phyloP scores from a whole-genome alignment of 2,113 vertebrate genomes.

The Xyliphius kryptos region DNA sequence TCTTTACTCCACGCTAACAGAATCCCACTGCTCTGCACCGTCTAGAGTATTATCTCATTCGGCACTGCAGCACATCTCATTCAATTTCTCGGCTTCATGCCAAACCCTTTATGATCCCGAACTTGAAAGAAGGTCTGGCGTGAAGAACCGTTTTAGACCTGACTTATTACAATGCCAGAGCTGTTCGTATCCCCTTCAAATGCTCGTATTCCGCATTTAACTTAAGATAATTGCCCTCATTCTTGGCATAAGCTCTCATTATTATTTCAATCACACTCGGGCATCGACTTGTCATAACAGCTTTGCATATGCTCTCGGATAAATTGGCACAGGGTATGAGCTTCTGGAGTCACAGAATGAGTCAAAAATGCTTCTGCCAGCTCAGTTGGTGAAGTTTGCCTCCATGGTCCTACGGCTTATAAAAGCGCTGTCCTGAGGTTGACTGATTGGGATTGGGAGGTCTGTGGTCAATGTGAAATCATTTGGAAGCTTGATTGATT shows the following conservation, averaged over 20 bases:
- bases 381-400: slow-evolving; percentile 9
- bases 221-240: slow-evolving; percentile 21
- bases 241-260: slow-evolving; percentile 18
- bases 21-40: slow-evolving; percentile 1
- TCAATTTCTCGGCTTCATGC: neutral
- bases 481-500: too few species aligned
- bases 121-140: neutral
- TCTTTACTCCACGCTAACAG: neutral
- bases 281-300: slow-evolving; percentile 25
- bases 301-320: slow-evolving; percentile 21
- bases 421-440: too few species aligned
- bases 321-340: slow-evolving; percentile 16
- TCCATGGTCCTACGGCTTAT: too few species aligned
- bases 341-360: slow-evolving; percentile 7
- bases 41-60: neutral
- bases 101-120: slow-evolving; percentile 3
- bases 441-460: too few species aligned
- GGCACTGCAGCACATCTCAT: slow-evolving; percentile 6
- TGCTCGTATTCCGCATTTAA: neutral
- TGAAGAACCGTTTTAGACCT: neutral
- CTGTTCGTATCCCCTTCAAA: too few species aligned
- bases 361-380: slow-evolving; percentile 11
- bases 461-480: too few species aligned
- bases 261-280: slow-evolving; percentile 21
- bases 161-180: neutral